Percentiles rank a stretch among this genome's conserved stretches.
phyloP scores from a whole-genome alignment of 1,140 invertebrate genomes.

The Sipha flava region DNA sequence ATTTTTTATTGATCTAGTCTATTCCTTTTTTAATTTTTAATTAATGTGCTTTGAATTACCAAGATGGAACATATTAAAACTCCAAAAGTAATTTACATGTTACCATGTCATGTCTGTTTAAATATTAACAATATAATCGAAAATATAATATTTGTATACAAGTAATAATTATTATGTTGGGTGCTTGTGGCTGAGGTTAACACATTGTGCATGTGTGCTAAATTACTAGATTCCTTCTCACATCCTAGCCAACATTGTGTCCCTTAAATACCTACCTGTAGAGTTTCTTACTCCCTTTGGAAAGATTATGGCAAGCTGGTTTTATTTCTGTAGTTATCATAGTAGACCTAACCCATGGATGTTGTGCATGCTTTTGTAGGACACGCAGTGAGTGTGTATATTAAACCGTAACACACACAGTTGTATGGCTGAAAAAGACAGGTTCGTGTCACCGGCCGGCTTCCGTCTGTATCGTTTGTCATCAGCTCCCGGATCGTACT shows the following conservation, averaged over 20 bases:
- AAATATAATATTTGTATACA: neutral
- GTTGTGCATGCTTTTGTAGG: slow-evolving; percentile 32
- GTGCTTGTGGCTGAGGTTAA: slow-evolving; percentile 25
- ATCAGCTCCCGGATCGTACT: slow-evolving; percentile 21
- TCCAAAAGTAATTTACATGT: slow-evolving; percentile 23
- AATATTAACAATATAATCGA: neutral
- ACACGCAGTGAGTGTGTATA: slow-evolving; percentile 26
- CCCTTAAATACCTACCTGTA: neutral
- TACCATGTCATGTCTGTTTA: neutral
- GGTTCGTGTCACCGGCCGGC: slow-evolving; percentile 20
- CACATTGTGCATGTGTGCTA: slow-evolving; percentile 28
- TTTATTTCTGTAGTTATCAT: slow-evolving; percentile 17
- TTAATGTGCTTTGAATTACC: neutral
- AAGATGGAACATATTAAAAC: slow-evolving; percentile 30
- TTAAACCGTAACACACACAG: slow-evolving; percentile 8
- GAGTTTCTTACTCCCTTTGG: neutral
- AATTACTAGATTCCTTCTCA: neutral
- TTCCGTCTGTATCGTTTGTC: slow-evolving; percentile 30
- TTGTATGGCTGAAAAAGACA: slow-evolving; percentile 30
- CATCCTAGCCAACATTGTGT: neutral
- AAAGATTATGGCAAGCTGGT: neutral
- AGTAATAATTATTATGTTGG: neutral
- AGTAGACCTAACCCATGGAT: slow-evolving; percentile 27
- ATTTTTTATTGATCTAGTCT: neutral
- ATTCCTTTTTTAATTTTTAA: neutral